These are phyloP conservation scores for Tricholaema leucomelas DNA, from an alignment of 2,113 vertebrate species.

Conservation along the genomic window DNA sequence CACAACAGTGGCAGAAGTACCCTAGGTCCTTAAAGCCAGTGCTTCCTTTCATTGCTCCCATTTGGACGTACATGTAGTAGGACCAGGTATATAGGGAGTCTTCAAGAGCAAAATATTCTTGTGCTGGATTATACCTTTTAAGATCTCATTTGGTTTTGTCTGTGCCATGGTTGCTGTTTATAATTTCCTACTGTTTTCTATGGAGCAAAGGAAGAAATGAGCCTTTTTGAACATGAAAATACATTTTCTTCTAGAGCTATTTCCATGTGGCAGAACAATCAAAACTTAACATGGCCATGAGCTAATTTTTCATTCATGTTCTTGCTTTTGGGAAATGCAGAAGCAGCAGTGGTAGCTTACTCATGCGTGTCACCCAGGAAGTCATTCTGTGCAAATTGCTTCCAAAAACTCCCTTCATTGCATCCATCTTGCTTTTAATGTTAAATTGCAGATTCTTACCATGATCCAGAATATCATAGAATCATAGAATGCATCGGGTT, in stretches of 20 bases:
- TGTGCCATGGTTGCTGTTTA: background rate
- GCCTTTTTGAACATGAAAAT: background rate
- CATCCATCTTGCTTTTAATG: background rate
- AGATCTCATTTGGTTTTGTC: background rate
- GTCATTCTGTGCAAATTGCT: background rate
- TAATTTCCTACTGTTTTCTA: background rate
- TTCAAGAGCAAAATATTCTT: background rate
- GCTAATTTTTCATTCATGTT: background rate
- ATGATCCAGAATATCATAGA: background rate
- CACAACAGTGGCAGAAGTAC: background rate
- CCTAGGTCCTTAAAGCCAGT: background rate
- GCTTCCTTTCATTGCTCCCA: background rate
- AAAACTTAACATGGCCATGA: background rate
- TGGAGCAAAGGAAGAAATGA: background rate
- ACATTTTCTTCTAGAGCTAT: background rate
- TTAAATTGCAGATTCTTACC: background rate
- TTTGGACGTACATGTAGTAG: background rate
- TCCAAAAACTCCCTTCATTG: accelerated
- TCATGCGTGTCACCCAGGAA: background rate
- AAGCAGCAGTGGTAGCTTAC: background rate
- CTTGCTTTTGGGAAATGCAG: background rate
- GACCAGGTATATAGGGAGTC: background rate
- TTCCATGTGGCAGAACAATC: no score
- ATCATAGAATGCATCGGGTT: no score
- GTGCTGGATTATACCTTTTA: background rate